Percentiles rank a stretch among this genome's conserved stretches.
These are phyloP conservation scores for Trissoscelio sp. DNA, from an alignment of 2,888 invertebrate species.

Conservation along the genomic window DNA sequence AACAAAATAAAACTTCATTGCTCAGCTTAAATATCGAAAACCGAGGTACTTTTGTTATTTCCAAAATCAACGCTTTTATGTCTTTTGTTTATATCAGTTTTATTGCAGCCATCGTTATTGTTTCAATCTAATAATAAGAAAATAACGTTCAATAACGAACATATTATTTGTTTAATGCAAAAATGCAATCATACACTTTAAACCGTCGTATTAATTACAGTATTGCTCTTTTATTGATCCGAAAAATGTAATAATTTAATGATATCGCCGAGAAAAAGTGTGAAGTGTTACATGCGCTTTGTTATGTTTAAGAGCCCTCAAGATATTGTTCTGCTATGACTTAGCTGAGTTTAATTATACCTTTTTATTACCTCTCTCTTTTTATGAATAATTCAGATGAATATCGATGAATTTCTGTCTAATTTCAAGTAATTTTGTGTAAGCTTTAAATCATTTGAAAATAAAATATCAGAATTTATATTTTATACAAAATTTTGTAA, in stretches of 20 bases:
- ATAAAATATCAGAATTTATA: too few species aligned
- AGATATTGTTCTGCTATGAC: conserved; percentile 18
- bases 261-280: conserved; percentile 7
- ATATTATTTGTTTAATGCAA: background rate
- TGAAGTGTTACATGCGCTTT: conserved; percentile 29
- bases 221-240: conserved; percentile 14
- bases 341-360: conserved; percentile 26
- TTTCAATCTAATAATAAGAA: too few species aligned
- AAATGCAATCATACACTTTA: background rate
- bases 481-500: too few species aligned
- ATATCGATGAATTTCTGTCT: too few species aligned
- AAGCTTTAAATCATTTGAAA: too few species aligned
- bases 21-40: conserved; percentile 1
- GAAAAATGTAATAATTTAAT: conserved; percentile 19
- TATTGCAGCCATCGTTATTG: too few species aligned
- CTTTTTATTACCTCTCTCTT: conserved; percentile 11
- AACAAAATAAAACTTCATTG: conserved; percentile 8
- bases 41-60: background rate
- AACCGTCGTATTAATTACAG: background rate
- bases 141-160: too few species aligned
- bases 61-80: background rate
- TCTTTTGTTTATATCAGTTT: too few species aligned
- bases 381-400: too few species aligned
- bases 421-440: too few species aligned
- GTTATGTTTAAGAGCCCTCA: conserved; percentile 8